Evolutionary conservation across 2,888 invertebrate species (phyloP).

Genomic region (Argyresthia albistria): DNA sequence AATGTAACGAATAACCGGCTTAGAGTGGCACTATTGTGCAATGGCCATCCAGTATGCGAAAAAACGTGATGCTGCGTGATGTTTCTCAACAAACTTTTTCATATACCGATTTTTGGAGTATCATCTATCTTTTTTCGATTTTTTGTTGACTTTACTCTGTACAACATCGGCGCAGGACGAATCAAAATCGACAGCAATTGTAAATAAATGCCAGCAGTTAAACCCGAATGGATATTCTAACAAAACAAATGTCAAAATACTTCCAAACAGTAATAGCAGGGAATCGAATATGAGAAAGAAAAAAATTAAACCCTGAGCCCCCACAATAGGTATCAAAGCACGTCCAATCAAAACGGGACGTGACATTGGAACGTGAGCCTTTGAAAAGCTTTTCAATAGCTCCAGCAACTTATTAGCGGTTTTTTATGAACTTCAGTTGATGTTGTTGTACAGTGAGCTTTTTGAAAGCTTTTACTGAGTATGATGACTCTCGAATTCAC

Average conservation of each 20-base stretch:
- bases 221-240: constrained; percentile 29
- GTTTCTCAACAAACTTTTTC: no score
- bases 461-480: background rate
- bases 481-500: no score
- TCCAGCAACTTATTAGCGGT: constrained; percentile 10
- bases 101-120: no score
- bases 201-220: constrained; percentile 20
- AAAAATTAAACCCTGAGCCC: constrained; percentile 67
- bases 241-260: constrained; percentile 57
- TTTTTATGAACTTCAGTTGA: background rate
- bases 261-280: constrained; percentile 44
- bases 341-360: constrained; percentile 69
- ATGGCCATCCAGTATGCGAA: no score
- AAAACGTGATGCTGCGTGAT: no score
- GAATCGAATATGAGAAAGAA: constrained; percentile 59
- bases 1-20: no score
- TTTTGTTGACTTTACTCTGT: no score
- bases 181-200: constrained; percentile 1
- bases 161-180: no score
- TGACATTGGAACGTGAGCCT: constrained; percentile 67
- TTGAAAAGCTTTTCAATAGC: background rate
- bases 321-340: constrained; percentile 67
- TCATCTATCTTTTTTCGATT: no score
- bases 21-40: no score
- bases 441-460: background rate